Conservation (phyloP, 64 coral and sea anemone genomes). For the Montipora capricornis region DNA sequence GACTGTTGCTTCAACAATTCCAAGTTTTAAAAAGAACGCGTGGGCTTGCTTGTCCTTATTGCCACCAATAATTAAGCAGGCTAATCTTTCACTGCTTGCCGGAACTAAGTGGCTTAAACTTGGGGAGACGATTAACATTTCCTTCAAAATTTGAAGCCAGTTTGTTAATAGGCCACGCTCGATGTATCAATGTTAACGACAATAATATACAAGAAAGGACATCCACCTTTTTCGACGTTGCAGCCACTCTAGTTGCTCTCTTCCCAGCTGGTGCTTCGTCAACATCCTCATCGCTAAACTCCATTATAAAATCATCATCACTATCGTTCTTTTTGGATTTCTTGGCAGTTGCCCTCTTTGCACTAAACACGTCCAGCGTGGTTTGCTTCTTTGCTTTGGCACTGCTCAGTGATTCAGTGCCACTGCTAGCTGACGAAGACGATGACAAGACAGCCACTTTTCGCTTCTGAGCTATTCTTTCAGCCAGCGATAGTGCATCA, state of each 20-base stretch:
- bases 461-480: conserved; percentile 38
- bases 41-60: too few species aligned
- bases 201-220: too few species aligned
- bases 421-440: conserved; percentile 13
- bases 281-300: conserved; percentile 62
- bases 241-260: not conserved
- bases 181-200: too few species aligned
- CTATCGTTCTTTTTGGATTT: not conserved
- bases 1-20: too few species aligned
- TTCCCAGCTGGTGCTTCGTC: conserved; percentile 26
- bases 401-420: conserved; percentile 7
- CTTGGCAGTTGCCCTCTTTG: conserved; percentile 6
- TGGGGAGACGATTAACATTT: too few species aligned
- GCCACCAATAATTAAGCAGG: too few species aligned
- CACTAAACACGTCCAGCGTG: conserved; percentile 14
- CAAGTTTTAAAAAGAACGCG: too few species aligned
- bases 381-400: conserved; percentile 39
- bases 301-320: conserved; percentile 72
- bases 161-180: too few species aligned
- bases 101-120: too few species aligned
- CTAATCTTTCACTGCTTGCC: too few species aligned
- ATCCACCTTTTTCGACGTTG: not conserved
- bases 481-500: conserved; percentile 46
- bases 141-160: too few species aligned
- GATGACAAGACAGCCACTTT: not conserved